Evolutionary conservation across 2,797 vertebrate species (phyloP).

Genomic region (Dallia pectoralis): DNA sequence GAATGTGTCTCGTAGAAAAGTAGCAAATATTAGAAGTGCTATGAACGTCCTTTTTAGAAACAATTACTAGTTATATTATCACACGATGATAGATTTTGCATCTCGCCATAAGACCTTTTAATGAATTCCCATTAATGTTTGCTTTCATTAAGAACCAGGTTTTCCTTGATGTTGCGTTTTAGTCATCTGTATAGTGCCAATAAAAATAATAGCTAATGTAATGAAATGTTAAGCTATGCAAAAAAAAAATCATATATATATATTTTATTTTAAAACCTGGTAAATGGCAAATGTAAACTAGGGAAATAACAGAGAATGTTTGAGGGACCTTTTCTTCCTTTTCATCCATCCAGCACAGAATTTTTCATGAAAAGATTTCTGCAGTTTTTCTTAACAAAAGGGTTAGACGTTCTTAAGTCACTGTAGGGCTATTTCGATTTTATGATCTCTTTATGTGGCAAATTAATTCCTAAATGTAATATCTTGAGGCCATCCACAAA

Average conservation of each 20-base stretch:
- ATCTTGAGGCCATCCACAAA: constrained; percentile 66
- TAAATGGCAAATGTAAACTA: not conserved
- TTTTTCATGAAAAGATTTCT: constrained; percentile 19
- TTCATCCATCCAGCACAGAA: not conserved
- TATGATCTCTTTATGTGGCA: constrained; percentile 70
- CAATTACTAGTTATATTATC: too few relatives aligned
- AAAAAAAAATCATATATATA: not conserved
- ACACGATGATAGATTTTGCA: too few relatives aligned
- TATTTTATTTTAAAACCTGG: not conserved
- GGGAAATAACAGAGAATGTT: not conserved
- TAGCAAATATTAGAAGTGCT: too few relatives aligned
- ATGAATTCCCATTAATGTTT: too few relatives aligned
- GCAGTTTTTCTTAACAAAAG: constrained; percentile 21
- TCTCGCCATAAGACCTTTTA: too few relatives aligned
- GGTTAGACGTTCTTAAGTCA: constrained; percentile 49
- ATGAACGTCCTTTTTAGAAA: too few relatives aligned
- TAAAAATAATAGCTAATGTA: too few relatives aligned
- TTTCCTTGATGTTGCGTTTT: too few relatives aligned
- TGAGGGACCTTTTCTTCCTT: not conserved
- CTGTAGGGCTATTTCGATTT: constrained; percentile 67
- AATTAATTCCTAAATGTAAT: constrained; percentile 75
- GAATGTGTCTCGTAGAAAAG: too few relatives aligned
- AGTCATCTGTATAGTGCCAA: too few relatives aligned
- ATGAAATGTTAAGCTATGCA: too few relatives aligned
- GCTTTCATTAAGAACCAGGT: too few relatives aligned